Conservation (phyloP, 2,113 vertebrate species). For the Rhodinocichla rosea region DNA sequence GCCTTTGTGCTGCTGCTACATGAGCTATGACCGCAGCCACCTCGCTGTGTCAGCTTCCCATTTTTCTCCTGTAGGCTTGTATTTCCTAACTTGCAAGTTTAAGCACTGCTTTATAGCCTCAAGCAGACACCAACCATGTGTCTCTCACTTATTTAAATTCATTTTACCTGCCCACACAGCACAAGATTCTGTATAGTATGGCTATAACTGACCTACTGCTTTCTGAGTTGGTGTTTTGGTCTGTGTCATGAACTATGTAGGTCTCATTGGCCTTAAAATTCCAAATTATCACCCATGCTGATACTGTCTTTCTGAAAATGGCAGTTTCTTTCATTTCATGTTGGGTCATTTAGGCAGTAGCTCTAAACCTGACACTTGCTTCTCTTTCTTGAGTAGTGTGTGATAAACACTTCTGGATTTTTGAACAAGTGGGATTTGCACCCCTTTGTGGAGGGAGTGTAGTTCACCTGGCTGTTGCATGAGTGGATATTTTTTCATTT, state of each 20-base stretch:
- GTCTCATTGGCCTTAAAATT: not conserved
- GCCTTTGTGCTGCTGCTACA: not conserved
- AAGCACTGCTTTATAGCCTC: not conserved
- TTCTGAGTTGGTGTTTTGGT: not conserved
- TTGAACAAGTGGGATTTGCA: not conserved
- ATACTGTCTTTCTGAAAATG: not conserved
- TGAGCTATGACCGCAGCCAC: not conserved
- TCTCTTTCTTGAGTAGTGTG: not conserved
- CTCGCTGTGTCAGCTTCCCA: not conserved
- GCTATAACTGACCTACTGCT: not conserved
- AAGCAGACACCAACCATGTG: not conserved
- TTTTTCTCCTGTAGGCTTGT: not conserved
- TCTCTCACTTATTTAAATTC: not conserved
- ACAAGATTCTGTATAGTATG: not conserved
- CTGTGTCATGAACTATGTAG: not conserved
- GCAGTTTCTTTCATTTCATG: not conserved
- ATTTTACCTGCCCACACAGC: not conserved
- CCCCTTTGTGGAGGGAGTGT: not conserved
- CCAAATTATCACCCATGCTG: not conserved
- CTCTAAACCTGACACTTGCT: not conserved
- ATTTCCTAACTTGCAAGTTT: not conserved
- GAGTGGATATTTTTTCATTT: not conserved
- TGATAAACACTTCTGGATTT: not conserved
- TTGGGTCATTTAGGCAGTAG: not conserved
- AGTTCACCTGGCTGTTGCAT: not conserved